These are phyloP conservation scores for Caenorhabditis sp. DNA, from an alignment of 2,888 invertebrate species.

Conservation along the genomic window DNA sequence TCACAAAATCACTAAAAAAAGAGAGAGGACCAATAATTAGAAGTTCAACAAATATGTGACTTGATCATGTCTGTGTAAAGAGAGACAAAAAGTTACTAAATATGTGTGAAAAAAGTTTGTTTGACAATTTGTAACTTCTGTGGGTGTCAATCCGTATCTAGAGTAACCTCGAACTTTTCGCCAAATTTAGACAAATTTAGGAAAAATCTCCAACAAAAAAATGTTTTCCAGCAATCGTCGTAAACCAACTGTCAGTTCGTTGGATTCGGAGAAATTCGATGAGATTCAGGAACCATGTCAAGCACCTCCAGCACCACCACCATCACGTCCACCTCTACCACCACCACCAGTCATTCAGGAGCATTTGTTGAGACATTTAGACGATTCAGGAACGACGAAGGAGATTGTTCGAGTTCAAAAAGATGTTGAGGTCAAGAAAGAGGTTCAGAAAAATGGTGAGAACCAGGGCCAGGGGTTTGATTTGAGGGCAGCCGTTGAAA, in stretches of 20 bases:
- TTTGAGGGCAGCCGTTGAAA: too few species aligned
- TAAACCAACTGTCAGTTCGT: not conserved
- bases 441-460: conserved; percentile 17
- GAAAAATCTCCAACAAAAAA: not conserved
- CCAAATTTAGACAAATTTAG: too few species aligned
- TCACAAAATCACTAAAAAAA: too few species aligned
- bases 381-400: conserved; percentile 2
- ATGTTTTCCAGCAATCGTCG: not conserved
- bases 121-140: too few species aligned
- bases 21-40: too few species aligned
- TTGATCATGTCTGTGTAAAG: not conserved
- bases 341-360: conserved; percentile 14
- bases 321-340: conserved; percentile 1
- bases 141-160: too few species aligned
- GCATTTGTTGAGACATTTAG: conserved; percentile 17
- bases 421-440: conserved; percentile 19
- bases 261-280: not conserved
- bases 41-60: not conserved
- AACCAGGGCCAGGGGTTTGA: too few species aligned
- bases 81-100: not conserved
- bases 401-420: conserved; percentile 21
- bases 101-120: too few species aligned
- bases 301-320: conserved; percentile 11
- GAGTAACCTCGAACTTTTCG: too few species aligned
- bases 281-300: not conserved